phyloP scores from a whole-genome alignment of 2,888 invertebrate genomes.

The Ferdinandea cuprea region DNA sequence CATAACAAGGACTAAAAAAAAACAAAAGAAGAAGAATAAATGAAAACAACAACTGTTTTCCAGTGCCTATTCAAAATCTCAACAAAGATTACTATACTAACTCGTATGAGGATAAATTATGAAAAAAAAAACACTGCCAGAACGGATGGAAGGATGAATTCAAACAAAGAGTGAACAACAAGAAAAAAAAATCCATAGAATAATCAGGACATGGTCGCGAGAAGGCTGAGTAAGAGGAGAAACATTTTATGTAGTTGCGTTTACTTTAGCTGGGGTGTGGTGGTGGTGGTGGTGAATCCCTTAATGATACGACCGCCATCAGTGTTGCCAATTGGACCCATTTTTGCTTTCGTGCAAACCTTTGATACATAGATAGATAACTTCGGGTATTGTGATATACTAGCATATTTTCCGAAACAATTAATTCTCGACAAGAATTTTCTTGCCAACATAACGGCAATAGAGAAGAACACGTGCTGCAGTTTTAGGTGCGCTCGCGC shows the following conservation, averaged over 20 bases:
- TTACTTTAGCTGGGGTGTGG: slow-evolving; percentile 16
- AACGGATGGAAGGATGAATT: slow-evolving; percentile 35
- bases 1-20: not conserved
- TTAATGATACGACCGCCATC: too few species aligned
- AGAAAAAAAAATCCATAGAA: not conserved
- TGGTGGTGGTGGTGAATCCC: not conserved
- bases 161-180: not conserved
- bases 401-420: too few species aligned
- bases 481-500: too few species aligned
- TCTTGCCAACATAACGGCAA: too few species aligned
- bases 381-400: too few species aligned
- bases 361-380: too few species aligned
- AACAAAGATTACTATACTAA: slow-evolving; percentile 51
- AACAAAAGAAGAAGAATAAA: too few species aligned
- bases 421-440: too few species aligned
- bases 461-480: too few species aligned
- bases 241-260: slow-evolving; percentile 31
- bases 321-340: too few species aligned
- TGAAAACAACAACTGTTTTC: slow-evolving; percentile 16
- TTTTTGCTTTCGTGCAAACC: too few species aligned
- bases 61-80: slow-evolving; percentile 51
- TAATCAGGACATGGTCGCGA: not conserved
- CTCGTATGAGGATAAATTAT: slow-evolving; percentile 28
- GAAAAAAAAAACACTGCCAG: slow-evolving; percentile 20
- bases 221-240: too few species aligned